Evolutionary conservation across 2,797 vertebrate species (phyloP).

Genomic region (Catostomus latipinnis): DNA sequence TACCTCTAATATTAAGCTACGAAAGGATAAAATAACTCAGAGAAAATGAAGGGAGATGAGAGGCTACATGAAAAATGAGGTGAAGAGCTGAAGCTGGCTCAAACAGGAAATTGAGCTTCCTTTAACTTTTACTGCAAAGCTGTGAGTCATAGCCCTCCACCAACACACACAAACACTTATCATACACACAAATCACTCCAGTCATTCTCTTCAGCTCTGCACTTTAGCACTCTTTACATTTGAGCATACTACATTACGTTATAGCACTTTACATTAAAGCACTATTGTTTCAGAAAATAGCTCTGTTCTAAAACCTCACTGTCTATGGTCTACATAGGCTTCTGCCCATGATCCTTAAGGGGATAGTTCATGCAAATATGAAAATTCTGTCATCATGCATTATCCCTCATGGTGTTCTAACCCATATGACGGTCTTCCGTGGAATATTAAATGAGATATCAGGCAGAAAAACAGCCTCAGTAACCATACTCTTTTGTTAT

Average conservation of each 20-base stretch:
- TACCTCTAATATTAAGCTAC: constrained; percentile 55
- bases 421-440: too few relatives aligned
- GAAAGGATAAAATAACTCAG: constrained; percentile 50
- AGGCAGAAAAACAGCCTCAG: too few relatives aligned
- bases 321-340: too few relatives aligned
- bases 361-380: too few relatives aligned
- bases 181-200: constrained; percentile 8
- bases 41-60: constrained; percentile 47
- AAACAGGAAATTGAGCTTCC: constrained; percentile 63
- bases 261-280: neutral
- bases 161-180: constrained; percentile 36
- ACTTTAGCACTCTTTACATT: constrained; percentile 18
- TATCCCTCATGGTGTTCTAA: too few relatives aligned
- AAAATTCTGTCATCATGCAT: too few relatives aligned
- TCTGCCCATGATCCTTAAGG: too few relatives aligned
- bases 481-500: too few relatives aligned
- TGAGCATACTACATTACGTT: neutral
- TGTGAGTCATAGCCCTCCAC: constrained; percentile 55
- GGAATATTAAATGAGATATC: too few relatives aligned
- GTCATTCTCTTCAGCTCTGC: constrained; percentile 8
- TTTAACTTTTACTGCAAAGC: constrained; percentile 60
- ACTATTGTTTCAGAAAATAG: too few relatives aligned
- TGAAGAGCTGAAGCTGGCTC: constrained; percentile 57
- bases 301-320: too few relatives aligned
- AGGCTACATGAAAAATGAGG: constrained; percentile 54